These are phyloP conservation scores for Drosophila anceps DNA, from an alignment of 2,888 invertebrate genomes.

Conservation along the genomic window DNA sequence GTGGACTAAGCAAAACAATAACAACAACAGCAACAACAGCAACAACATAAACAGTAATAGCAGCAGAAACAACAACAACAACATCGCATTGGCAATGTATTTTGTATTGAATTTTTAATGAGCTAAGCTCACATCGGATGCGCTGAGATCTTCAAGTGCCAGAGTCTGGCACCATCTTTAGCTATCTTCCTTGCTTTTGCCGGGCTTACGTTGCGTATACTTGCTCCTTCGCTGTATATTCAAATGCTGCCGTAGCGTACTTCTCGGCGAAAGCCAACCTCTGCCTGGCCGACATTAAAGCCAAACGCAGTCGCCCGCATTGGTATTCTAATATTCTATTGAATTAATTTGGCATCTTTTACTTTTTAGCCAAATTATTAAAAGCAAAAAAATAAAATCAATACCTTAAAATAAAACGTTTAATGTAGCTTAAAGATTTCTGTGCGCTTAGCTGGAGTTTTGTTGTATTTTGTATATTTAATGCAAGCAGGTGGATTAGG, in stretches of 20 bases:
- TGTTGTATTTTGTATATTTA: not conserved
- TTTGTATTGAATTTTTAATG: slow-evolving; percentile 81
- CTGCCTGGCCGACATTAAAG: slow-evolving; percentile 9
- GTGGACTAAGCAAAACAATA: slow-evolving; percentile 20
- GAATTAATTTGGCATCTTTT: slow-evolving; percentile 19
- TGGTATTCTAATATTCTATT: slow-evolving; percentile 20
- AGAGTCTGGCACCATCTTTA: not conserved
- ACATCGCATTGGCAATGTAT: slow-evolving; percentile 61
- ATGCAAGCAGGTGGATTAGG: not conserved
- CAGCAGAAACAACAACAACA: slow-evolving; percentile 12
- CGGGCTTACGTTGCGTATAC: slow-evolving; percentile 40
- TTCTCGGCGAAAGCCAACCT: slow-evolving; percentile 29
- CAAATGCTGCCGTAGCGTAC: slow-evolving; percentile 38
- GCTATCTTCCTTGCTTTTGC: not conserved
- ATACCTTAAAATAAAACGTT: slow-evolving; percentile 18
- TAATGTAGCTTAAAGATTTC: slow-evolving; percentile 6
- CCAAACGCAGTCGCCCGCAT: slow-evolving; percentile 10
- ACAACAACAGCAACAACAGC: slow-evolving; percentile 18
- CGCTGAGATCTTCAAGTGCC: slow-evolving; percentile 36
- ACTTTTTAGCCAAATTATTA: slow-evolving; percentile 9
- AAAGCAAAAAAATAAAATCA: slow-evolving; percentile 9
- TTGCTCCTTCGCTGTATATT: slow-evolving; percentile 28
- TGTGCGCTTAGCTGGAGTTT: not conserved
- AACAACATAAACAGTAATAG: not conserved
- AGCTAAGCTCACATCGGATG: slow-evolving; percentile 41